phyloP scores from a whole-genome alignment of 2,113 vertebrate species.

The Felis chaus region DNA sequence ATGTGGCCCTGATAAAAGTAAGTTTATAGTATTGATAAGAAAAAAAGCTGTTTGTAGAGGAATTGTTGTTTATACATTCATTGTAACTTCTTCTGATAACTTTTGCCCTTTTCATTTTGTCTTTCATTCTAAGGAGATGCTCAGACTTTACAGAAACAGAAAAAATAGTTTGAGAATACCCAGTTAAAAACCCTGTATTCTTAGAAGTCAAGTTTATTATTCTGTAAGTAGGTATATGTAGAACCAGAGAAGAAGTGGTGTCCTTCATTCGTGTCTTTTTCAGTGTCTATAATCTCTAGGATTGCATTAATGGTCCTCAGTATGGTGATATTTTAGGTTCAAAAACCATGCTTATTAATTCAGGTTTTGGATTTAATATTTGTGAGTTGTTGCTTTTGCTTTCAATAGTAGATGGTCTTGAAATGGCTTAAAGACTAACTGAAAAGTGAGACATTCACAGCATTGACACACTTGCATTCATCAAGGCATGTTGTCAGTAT shows the following conservation, averaged over 20 bases:
- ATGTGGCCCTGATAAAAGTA: neutral
- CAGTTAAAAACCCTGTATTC: neutral
- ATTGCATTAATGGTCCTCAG: neutral
- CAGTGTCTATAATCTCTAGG: neutral
- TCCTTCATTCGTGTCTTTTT: neutral
- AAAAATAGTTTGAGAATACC: neutral
- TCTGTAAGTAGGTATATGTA: neutral
- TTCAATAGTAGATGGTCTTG: neutral
- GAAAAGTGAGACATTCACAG: neutral
- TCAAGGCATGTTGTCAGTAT: neutral
- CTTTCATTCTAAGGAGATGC: neutral
- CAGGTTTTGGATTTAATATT: neutral
- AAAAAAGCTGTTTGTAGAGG: neutral
- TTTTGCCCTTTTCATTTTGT: neutral
- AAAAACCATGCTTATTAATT: neutral
- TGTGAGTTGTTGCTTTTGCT: neutral
- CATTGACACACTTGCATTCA: neutral
- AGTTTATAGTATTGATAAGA: neutral
- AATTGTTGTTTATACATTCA: neutral
- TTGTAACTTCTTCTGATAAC: neutral
- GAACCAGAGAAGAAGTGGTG: neutral
- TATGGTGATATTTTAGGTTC: neutral
- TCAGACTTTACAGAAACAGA: neutral
- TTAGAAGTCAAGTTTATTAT: neutral
- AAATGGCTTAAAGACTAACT: neutral